phyloP scores from a whole-genome alignment of 2,797 vertebrate genomes.

The Neolamprologus multifasciatus region DNA sequence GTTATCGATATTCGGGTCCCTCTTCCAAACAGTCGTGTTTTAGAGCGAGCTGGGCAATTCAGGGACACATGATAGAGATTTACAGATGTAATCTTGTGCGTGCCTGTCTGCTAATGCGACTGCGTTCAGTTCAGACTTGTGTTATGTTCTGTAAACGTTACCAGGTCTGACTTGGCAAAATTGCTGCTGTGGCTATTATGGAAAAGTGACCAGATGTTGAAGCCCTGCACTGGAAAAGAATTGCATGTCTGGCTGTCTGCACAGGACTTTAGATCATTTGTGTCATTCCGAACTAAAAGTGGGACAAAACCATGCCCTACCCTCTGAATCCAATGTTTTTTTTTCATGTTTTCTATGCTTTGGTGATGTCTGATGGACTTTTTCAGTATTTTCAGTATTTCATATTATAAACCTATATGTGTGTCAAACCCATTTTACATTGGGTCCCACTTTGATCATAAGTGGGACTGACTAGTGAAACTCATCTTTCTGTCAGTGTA shows the following conservation, averaged over 20 bases:
- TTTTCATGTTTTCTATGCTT: background rate
- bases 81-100: background rate
- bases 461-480: background rate
- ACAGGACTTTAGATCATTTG: background rate
- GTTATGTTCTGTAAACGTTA: background rate
- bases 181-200: background rate
- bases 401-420: fast-evolving
- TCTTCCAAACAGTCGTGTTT: background rate
- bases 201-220: background rate
- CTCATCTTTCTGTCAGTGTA: background rate
- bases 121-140: background rate
- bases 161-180: background rate
- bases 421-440: background rate
- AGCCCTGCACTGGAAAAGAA: background rate
- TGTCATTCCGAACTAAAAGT: background rate
- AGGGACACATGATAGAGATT: background rate
- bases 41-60: background rate
- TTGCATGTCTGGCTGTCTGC: background rate
- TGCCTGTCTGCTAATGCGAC: background rate
- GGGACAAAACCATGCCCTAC: background rate
- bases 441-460: background rate
- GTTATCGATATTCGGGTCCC: background rate
- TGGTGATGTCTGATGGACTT: background rate
- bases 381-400: background rate
- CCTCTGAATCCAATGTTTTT: fast-evolving